Base-by-base conservation (phyloP, 2,113 vertebrate genomes). In the Elaphurus davidianus region DNA sequence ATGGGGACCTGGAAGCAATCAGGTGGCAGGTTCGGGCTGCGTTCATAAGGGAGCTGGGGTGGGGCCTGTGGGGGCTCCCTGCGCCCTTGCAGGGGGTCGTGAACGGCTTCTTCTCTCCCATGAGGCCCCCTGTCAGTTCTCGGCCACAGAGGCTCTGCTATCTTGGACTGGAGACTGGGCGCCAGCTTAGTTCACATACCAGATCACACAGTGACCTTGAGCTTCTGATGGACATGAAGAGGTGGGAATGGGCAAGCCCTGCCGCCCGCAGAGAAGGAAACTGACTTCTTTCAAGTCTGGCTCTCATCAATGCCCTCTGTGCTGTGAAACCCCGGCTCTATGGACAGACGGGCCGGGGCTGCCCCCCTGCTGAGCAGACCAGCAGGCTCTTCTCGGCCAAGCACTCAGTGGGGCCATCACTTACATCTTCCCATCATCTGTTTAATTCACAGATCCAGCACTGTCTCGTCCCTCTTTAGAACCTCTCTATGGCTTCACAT, bases 391-490 rank as follows among this genome's bases (percentile, higher is more conserved):
- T 43, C 6, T 13, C 1, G 6, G 74, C 67, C 43, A 84, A 30
- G 54, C 3, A n/a, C 19, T n/a, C 17, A 6, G 0, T 1, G 23
- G n/a, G n/a, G 23, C 21, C 23, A 6, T 54, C 10, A 13, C 23
- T 54, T 2, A 0, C 3, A n/a, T 47, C 62, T 57, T 79, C 45
- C 55, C 19, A 28, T 62, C 21, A 6, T 67, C 43, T 33, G 14
- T 81, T 81, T 76, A 23, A n/a, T 15, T 57, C 57, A 45, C 21
- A 55, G 13, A 83, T 52, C 55, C 71, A 30, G 40, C 5, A 21
- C 19, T 11, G 2, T 57, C 13, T 19, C 0, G 1, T 86, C 28
- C 25, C 7, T 82, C 28, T 54, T 67, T 27, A 30, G n/a, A 88
- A 23, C 17, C 47, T 71, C 21, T 40, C 79, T n/a, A 2, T 12